Evolutionary conservation across 2,113 vertebrate genomes (phyloP).

Genomic region (Corythaixoides concolor): DNA sequence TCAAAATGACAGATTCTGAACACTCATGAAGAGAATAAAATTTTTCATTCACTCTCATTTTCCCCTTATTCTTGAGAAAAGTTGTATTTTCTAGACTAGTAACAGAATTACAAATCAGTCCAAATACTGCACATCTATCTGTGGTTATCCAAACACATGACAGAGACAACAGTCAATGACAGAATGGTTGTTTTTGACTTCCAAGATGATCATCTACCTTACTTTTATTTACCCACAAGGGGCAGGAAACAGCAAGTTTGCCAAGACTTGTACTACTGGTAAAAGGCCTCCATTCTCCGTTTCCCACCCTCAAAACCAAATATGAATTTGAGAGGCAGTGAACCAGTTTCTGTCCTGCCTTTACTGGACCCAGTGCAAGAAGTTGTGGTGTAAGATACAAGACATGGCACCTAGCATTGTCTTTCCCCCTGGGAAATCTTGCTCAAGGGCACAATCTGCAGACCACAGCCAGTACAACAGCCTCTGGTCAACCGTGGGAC

Average conservation of each 20-base stretch:
- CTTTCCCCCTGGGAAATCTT: not conserved
- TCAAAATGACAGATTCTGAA: not conserved
- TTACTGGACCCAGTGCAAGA: not conserved
- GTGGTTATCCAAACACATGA: not conserved
- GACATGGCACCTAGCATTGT: not conserved
- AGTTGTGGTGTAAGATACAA: not conserved
- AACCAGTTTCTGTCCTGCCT: not conserved
- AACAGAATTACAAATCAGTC: not conserved
- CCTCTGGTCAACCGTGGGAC: fast-evolving
- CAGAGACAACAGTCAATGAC: not conserved
- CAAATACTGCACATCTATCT: not conserved
- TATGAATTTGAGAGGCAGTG: not conserved
- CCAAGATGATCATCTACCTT: not conserved
- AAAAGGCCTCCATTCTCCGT: not conserved
- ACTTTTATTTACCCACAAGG: not conserved
- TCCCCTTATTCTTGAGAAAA: not conserved
- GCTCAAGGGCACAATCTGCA: not conserved
- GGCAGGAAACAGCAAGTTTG: not conserved
- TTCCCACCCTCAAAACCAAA: not conserved
- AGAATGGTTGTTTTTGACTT: not conserved
- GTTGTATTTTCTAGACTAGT: not conserved
- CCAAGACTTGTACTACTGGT: not conserved
- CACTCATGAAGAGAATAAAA: not conserved
- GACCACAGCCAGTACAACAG: not conserved
- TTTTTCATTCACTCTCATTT: not conserved